A percentile compares a stretch with the other conserved stretches of the same genome.
Evolutionary conservation across 1,140 invertebrate species (phyloP).

Genomic region (Drosophila equinoxialis): DNA sequence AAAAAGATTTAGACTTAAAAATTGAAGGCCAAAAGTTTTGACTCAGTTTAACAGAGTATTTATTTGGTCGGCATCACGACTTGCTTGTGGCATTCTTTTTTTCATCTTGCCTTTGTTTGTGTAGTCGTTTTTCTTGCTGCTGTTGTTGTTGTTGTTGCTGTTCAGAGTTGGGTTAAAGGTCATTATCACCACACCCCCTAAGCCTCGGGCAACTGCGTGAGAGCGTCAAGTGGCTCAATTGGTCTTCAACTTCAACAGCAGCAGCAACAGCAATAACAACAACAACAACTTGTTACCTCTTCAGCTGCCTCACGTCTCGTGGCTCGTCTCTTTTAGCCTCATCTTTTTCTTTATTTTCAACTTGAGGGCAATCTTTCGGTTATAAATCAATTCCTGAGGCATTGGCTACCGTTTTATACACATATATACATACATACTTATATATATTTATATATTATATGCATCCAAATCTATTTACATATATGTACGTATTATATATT

Average conservation of each 20-base stretch:
- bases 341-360: slow-evolving; percentile 45
- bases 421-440: neutral
- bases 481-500: neutral
- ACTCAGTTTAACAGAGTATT: neutral
- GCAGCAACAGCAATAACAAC: slow-evolving; percentile 20
- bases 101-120: slow-evolving; percentile 10
- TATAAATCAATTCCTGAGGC: slow-evolving; percentile 72
- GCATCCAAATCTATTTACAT: no score
- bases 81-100: slow-evolving; percentile 14
- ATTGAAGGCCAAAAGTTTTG: no score
- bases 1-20: no score
- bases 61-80: slow-evolving; percentile 1
- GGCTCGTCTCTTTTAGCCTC: slow-evolving; percentile 23
- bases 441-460: neutral
- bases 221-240: slow-evolving; percentile 77
- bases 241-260: slow-evolving; percentile 35
- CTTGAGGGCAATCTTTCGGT: slow-evolving; percentile 64
- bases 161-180: slow-evolving; percentile 64
- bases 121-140: neutral
- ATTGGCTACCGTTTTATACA: slow-evolving; percentile 60
- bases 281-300: slow-evolving; percentile 8
- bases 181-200: slow-evolving; percentile 58
- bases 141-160: neutral
- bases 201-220: slow-evolving; percentile 46
- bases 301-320: slow-evolving; percentile 24